phyloP scores from a whole-genome alignment of 2,113 vertebrate genomes.

The Eurypyga helias region DNA sequence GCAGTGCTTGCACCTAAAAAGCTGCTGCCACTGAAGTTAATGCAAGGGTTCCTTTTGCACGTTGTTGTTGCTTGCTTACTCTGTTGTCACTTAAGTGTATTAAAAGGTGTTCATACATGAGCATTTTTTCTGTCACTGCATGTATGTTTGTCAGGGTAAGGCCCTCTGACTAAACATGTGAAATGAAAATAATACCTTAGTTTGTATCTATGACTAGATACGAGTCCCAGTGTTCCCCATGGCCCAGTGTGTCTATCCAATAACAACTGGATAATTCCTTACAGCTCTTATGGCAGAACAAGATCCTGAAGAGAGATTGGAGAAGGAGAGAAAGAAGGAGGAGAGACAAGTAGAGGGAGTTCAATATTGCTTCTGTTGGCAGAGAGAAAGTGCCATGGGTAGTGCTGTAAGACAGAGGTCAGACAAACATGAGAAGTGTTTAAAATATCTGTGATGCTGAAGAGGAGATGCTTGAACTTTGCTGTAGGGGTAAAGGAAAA shows the following conservation, averaged over 20 bases:
- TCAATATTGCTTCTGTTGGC: background rate
- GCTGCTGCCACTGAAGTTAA: background rate
- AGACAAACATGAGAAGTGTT: background rate
- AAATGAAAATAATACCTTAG: background rate
- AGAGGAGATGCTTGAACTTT: background rate
- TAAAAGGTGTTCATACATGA: background rate
- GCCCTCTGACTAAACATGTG: background rate
- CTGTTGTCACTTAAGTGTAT: background rate
- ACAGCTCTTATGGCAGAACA: background rate
- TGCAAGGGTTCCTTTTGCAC: background rate
- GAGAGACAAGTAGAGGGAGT: background rate
- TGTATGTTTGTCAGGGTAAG: background rate
- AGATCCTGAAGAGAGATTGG: background rate
- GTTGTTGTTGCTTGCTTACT: background rate
- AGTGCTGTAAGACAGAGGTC: background rate
- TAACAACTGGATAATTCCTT: background rate
- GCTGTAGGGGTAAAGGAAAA: background rate
- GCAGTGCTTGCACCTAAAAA: background rate
- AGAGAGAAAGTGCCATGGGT: background rate
- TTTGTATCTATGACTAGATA: background rate
- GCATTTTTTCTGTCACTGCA: background rate
- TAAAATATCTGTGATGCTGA: background rate
- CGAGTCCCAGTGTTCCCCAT: background rate
- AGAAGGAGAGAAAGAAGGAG: background rate
- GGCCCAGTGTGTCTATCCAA: accelerated